Conservation (phyloP, 2,888 invertebrate species). For the Aphodius sticticus region DNA sequence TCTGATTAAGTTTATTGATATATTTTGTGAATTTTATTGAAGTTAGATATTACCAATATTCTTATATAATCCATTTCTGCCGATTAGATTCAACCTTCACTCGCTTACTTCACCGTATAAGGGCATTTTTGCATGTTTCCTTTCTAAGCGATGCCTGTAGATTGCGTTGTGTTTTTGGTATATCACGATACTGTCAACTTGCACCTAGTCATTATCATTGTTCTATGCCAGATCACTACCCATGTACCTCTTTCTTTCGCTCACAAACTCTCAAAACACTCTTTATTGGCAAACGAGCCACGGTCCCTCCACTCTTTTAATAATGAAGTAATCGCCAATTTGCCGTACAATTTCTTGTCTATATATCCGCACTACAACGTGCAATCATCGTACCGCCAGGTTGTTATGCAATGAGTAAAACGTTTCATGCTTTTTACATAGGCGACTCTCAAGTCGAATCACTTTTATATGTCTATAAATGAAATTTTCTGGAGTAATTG, state of each 20-base stretch:
- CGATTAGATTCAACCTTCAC: not conserved
- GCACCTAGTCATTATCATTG: conserved; percentile 18
- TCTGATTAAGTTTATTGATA: no score
- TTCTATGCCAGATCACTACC: conserved; percentile 7
- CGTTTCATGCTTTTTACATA: not conserved
- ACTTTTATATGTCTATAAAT: not conserved
- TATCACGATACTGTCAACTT: conserved; percentile 27
- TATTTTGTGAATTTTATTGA: no score
- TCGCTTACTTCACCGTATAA: conserved; percentile 31
- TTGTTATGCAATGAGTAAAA: not conserved
- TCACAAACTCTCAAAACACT: not conserved
- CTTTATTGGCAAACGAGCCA: not conserved
- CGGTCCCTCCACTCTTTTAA: not conserved
- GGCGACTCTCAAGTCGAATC: not conserved
- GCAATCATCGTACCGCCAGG: not conserved
- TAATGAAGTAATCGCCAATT: not conserved
- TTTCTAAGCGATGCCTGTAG: conserved; percentile 17
- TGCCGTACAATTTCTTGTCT: conserved; percentile 10
- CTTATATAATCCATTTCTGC: no score
- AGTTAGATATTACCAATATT: no score
- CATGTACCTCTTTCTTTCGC: not conserved
- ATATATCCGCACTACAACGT: conserved; percentile 7
- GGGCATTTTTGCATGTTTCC: conserved; percentile 32
- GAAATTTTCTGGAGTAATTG: not conserved
- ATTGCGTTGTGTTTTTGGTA: conserved; percentile 24